Conservation (phyloP, 2,113 vertebrate genomes). For the Corynorhinus townsendii region DNA sequence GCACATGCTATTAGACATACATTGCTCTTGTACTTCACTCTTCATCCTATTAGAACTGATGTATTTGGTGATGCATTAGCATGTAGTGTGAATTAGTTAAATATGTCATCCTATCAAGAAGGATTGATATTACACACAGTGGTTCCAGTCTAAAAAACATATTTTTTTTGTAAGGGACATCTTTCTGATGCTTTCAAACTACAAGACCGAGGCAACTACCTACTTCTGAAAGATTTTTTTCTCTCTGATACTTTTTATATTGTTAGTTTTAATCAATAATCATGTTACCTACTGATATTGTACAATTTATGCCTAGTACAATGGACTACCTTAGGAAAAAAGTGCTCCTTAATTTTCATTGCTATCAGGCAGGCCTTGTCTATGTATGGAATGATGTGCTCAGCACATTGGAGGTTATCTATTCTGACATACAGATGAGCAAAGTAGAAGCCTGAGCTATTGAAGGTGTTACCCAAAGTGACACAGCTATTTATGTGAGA, state of each 20-base stretch:
- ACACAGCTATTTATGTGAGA: background rate
- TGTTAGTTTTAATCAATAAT: background rate
- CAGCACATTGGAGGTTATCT: rapidly evolving
- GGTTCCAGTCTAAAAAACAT: background rate
- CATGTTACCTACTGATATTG: background rate
- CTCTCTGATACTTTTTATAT: background rate
- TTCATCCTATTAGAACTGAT: background rate
- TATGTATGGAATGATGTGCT: background rate
- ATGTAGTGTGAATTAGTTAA: background rate
- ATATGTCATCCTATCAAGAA: background rate
- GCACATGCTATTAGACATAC: background rate
- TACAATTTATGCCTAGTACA: background rate
- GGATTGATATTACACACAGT: background rate
- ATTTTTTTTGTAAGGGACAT: background rate
- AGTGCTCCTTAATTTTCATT: background rate
- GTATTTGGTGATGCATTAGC: background rate
- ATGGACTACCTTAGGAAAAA: background rate
- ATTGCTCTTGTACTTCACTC: rapidly evolving
- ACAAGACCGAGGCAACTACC: background rate
- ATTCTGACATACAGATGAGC: background rate
- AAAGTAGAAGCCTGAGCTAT: background rate
- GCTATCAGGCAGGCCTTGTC: background rate
- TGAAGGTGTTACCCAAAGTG: background rate
- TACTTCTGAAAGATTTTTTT: background rate
- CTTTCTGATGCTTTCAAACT: background rate